phyloP scores from a whole-genome alignment of 2,888 invertebrate species.

The Itoplectis maculator region DNA sequence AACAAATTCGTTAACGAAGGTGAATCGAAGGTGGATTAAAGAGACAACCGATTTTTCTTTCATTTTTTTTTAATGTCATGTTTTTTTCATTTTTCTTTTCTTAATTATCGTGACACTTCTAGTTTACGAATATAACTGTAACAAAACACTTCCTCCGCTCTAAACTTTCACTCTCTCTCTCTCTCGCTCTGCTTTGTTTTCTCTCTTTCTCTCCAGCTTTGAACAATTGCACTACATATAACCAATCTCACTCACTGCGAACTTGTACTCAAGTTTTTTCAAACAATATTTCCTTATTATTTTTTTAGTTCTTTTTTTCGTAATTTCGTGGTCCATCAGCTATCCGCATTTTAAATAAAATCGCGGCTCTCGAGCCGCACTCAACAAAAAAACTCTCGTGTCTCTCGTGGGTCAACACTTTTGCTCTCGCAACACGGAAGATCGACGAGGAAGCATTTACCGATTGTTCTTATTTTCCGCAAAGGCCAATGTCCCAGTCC shows the following conservation, averaged over 20 bases:
- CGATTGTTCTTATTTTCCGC: neutral
- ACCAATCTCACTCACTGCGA: constrained; percentile 50
- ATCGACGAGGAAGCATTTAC: constrained; percentile 63
- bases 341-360: constrained; percentile 47
- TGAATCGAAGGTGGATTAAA: no score
- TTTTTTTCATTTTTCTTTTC: constrained; percentile 34
- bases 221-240: constrained; percentile 64
- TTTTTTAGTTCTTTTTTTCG: constrained; percentile 34
- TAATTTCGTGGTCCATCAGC: constrained; percentile 63
- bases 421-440: constrained; percentile 52
- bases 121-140: constrained; percentile 65
- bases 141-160: constrained; percentile 61
- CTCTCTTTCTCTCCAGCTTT: constrained; percentile 32
- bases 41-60: constrained; percentile 5
- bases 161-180: constrained; percentile 3
- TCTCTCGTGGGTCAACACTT: neutral
- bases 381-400: constrained; percentile 35
- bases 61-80: constrained; percentile 53
- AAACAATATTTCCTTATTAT: constrained; percentile 11
- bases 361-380: constrained; percentile 36
- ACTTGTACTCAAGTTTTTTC: constrained; percentile 34
- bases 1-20: no score
- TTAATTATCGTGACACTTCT: constrained; percentile 59
- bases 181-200: neutral
- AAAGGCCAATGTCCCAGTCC: neutral